Evolutionary conservation across 2,113 vertebrate species (phyloP).

Genomic region (Mionectes macconnelli): DNA sequence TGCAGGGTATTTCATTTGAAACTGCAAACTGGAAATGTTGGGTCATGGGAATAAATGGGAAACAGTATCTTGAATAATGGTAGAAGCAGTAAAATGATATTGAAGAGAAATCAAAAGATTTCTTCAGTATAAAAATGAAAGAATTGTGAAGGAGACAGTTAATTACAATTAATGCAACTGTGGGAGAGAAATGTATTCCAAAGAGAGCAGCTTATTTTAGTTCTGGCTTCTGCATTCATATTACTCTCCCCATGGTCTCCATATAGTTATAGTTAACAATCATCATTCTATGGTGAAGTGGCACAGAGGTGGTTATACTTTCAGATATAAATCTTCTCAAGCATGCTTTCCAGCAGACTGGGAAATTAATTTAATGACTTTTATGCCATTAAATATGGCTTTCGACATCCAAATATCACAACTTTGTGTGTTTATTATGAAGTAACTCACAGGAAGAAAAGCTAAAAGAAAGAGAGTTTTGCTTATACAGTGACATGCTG

Average conservation of each 20-base stretch:
- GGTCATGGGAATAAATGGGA: neutral
- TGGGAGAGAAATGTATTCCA: slow-evolving; percentile 14
- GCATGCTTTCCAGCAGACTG: neutral
- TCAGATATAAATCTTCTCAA: slow-evolving; percentile 4
- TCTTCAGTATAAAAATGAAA: slow-evolving; percentile 40
- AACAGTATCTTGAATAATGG: neutral
- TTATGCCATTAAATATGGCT: neutral
- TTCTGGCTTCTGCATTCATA: neutral
- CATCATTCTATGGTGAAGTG: neutral
- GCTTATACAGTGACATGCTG: neutral
- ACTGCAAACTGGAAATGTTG: neutral
- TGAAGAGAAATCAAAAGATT: slow-evolving; percentile 25
- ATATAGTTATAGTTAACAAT: slow-evolving; percentile 38
- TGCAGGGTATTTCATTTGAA: neutral
- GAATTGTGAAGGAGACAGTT: slow-evolving; percentile 45
- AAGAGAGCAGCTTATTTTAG: slow-evolving; percentile 12
- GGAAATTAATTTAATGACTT: neutral
- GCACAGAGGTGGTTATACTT: neutral
- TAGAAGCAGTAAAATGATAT: neutral
- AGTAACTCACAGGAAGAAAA: neutral
- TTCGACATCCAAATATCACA: neutral
- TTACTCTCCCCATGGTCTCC: neutral
- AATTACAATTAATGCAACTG: slow-evolving; percentile 62
- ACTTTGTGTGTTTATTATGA: neutral
- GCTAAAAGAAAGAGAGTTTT: neutral